These are phyloP conservation scores for Pseudomyrmex cubaensis DNA, from an alignment of 1,140 invertebrate species.

Conservation along the genomic window DNA sequence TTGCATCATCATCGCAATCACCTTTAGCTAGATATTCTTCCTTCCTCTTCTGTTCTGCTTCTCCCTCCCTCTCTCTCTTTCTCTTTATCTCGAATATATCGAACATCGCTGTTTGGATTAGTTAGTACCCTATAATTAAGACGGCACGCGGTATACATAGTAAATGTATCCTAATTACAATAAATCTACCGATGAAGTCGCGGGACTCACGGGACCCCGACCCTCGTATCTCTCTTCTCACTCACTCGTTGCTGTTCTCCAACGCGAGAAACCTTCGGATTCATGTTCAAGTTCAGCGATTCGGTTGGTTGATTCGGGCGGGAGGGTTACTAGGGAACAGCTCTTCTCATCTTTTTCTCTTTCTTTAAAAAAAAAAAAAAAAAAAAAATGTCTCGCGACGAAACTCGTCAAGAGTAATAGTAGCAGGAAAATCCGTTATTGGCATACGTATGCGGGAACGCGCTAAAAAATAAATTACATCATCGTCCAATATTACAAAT, in stretches of 20 bases:
- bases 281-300: not conserved
- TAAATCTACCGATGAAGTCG: slow-evolving; percentile 50
- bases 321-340: slow-evolving; percentile 6
- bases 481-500: slow-evolving; percentile 69
- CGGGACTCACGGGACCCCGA: slow-evolving; percentile 23
- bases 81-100: slow-evolving; percentile 77
- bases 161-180: slow-evolving; percentile 40
- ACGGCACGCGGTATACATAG: slow-evolving; percentile 63
- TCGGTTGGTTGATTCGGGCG: not conserved
- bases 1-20: slow-evolving; percentile 37
- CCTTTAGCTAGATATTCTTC: slow-evolving; percentile 17
- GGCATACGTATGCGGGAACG: slow-evolving; percentile 51
- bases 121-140: slow-evolving; percentile 70
- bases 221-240: slow-evolving; percentile 27
- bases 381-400: slow-evolving; percentile 2
- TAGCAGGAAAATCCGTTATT: slow-evolving; percentile 76
- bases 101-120: slow-evolving; percentile 79
- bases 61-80: not conserved
- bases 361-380: slow-evolving; percentile 13
- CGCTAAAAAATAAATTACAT: slow-evolving; percentile 80
- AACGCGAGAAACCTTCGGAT: slow-evolving; percentile 47
- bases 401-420: slow-evolving; percentile 28
- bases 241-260: slow-evolving; percentile 33
- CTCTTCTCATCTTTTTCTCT: not conserved
- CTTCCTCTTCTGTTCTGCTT: too few relatives aligned